A percentile compares a stretch with the other conserved stretches of the same genome.
Evolutionary conservation across 2,797 vertebrate genomes (phyloP).

Genomic region (Ceryle rudis): DNA sequence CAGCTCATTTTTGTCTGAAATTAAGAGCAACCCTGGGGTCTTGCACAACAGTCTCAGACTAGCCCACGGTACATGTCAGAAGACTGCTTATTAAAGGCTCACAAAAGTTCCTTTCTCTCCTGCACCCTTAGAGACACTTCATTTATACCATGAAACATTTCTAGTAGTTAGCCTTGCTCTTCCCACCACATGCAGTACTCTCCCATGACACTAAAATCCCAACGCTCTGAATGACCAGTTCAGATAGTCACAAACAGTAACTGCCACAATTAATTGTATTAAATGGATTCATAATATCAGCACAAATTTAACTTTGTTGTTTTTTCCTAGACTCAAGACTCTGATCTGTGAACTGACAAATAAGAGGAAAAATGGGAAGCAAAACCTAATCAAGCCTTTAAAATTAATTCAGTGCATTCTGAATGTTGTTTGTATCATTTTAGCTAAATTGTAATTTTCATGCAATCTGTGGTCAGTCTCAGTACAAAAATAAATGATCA

Average conservation of each 20-base stretch:
- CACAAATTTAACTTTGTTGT: not conserved
- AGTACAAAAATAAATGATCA: not conserved
- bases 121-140: not conserved
- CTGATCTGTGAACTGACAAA: not conserved
- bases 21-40: not conserved
- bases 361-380: not conserved
- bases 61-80: not conserved
- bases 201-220: not conserved
- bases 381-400: conserved; percentile 5
- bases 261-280: conserved; percentile 1
- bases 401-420: conserved; percentile 15
- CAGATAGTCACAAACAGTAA: not conserved
- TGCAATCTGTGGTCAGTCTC: not conserved
- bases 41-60: not conserved
- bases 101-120: not conserved
- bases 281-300: conserved; percentile 2
- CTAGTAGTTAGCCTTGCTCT: not conserved
- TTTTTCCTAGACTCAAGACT: not conserved
- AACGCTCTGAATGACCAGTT: not conserved
- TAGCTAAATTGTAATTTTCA: not conserved
- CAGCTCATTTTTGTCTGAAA: not conserved
- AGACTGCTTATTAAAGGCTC: not conserved
- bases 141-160: not conserved
- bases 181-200: not conserved
- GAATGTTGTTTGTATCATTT: not conserved